Percentiles rank a stretch among this genome's conserved stretches.
phyloP scores from a whole-genome alignment of 1,140 invertebrate species.

The Luehdorfia chinensis region DNA sequence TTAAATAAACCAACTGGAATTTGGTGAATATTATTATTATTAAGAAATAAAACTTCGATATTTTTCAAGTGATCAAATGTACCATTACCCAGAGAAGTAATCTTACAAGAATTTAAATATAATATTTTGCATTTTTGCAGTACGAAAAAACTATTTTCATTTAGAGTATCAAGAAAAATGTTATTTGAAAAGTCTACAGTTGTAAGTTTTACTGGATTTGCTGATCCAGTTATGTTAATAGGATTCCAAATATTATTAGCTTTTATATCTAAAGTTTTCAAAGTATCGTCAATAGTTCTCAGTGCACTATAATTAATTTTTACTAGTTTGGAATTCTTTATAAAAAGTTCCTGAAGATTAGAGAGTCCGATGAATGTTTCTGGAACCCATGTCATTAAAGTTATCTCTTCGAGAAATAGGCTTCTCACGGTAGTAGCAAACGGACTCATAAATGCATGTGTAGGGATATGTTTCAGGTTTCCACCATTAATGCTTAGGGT shows the following conservation, averaged over 20 bases:
- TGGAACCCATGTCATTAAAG: constrained; percentile 31
- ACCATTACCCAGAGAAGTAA: constrained; percentile 42
- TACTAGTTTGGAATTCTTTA: constrained; percentile 36
- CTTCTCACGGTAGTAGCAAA: constrained; percentile 32
- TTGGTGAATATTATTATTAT: constrained; percentile 48
- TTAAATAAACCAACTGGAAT: constrained; percentile 45
- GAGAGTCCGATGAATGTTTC: constrained; percentile 48
- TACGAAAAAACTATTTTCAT: constrained; percentile 38
- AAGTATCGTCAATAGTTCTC: constrained; percentile 38
- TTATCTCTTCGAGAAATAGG: constrained; percentile 39
- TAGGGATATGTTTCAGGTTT: constrained; percentile 43
- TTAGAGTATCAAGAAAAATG: constrained; percentile 38
- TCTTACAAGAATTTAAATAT: constrained; percentile 50
- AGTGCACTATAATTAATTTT: constrained; percentile 35
- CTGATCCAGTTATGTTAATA: constrained; percentile 42
- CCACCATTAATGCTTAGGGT: constrained; percentile 44
- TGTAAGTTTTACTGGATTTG: constrained; percentile 23
- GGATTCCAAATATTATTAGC: constrained; percentile 45
- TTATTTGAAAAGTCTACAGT: constrained; percentile 55
- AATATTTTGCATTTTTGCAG: constrained; percentile 42
- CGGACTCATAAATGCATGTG: constrained; percentile 43
- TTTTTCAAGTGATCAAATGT: constrained; percentile 52
- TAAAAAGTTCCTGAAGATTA: constrained; percentile 35
- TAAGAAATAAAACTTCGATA: constrained; percentile 50
- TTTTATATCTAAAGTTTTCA: constrained; percentile 43